A percentile compares a stretch with the other conserved stretches of the same genome.
phyloP scores from a whole-genome alignment of 2,113 vertebrate genomes.

The Phaethornis superciliosus region DNA sequence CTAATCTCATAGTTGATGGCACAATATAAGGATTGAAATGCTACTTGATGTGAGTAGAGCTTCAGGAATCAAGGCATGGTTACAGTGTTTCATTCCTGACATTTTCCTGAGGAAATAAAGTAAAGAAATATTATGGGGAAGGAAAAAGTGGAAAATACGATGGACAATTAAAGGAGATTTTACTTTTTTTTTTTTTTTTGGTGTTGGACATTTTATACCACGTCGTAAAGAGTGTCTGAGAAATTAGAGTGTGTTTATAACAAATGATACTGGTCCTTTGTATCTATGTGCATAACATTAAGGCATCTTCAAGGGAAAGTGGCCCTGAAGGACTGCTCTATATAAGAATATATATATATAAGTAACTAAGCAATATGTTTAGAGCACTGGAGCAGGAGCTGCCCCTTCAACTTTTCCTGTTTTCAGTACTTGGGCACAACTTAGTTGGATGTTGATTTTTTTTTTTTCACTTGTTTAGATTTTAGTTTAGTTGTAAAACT shows the following conservation, averaged over 20 bases:
- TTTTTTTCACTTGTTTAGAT: not conserved
- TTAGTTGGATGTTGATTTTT: not conserved
- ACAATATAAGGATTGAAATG: not conserved
- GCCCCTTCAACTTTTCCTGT: not conserved
- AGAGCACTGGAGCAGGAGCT: not conserved
- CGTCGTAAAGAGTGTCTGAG: not conserved
- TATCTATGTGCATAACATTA: not conserved
- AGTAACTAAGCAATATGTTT: not conserved
- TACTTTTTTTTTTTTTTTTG: not conserved
- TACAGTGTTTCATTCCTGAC: not conserved
- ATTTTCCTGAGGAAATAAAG: not conserved
- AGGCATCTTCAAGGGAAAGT: not conserved
- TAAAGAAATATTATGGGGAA: not conserved
- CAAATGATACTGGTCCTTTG: not conserved
- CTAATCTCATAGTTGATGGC: not conserved
- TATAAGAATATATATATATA: too few species aligned
- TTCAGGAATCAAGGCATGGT: not conserved
- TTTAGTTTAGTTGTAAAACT: conserved; percentile 1
- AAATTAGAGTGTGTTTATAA: not conserved
- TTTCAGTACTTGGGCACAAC: not conserved
- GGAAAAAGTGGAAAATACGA: not conserved
- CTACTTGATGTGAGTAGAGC: not conserved
- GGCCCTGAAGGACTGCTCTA: not conserved
- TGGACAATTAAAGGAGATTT: not conserved
- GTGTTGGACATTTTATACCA: not conserved